These are phyloP conservation scores for Penelope pileata DNA, from an alignment of 2,113 vertebrate genomes.

Conservation along the genomic window DNA sequence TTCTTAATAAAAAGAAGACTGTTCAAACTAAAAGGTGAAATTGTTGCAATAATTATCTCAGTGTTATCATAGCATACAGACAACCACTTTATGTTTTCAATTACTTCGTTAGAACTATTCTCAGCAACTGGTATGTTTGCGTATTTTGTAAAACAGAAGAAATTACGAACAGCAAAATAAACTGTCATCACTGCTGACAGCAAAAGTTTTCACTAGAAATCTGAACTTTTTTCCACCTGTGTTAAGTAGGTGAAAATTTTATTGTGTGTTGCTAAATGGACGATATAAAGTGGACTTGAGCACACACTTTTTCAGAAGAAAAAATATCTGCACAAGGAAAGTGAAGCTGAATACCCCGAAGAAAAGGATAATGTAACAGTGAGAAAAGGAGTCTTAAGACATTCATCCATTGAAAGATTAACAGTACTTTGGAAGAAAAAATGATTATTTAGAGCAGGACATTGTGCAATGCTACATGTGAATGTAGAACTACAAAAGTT, in stretches of 20 bases:
- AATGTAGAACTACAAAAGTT: background rate
- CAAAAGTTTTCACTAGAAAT: background rate
- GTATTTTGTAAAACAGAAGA: rapidly evolving
- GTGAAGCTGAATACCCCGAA: background rate
- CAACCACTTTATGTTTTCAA: background rate
- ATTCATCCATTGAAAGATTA: background rate
- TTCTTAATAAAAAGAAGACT: background rate
- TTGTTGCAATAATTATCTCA: background rate
- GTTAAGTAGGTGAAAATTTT: background rate
- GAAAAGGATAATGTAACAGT: background rate
- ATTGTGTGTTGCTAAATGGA: no score
- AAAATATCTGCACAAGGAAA: background rate
- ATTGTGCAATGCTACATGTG: background rate
- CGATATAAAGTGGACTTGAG: background rate
- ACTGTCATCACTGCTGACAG: background rate
- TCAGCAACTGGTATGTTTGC: background rate
- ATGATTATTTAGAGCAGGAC: background rate
- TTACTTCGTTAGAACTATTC: background rate
- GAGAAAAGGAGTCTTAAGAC: background rate
- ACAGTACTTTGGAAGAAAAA: background rate
- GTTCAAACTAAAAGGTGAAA: background rate
- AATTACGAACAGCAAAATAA: background rate
- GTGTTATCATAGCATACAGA: background rate
- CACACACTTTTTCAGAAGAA: background rate
- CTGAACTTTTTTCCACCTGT: background rate